Evolutionary conservation across 1,140 invertebrate species (phyloP), one percentile per base, ranked within the genome.

Genomic region (Drosophila lacteicornis): DNA sequence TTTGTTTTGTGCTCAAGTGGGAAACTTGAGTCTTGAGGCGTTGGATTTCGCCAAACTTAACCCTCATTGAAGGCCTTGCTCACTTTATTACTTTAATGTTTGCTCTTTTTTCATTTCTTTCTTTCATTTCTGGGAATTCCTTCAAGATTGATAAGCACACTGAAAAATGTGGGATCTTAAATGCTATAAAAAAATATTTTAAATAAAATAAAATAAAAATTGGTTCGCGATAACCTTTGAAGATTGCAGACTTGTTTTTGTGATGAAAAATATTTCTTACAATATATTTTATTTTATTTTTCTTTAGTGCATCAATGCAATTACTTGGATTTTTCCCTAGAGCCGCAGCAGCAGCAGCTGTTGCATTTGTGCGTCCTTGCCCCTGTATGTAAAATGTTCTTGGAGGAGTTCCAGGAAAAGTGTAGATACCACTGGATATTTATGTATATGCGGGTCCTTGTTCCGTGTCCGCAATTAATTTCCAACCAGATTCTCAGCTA

Each of bases 391-490:
- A 15, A 17, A 19, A 12, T 49, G 22, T 27, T 69, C 30, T 30
- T 46, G 2, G 8, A 13, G 15, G 15, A 78, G 33, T 78, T 78
- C 75, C 40, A 11, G 19, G 74, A 78, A 55, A 55, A 78, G 1
- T 51, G 45, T 30, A 25, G 22, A 45, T 75, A 43, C 47, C 69
- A 36, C 45, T 57, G 59, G 27, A 42, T 50, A 56, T 56, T 63
- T 50, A 46, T 46, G 42, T 62, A n/a, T 22, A 68, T 77, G 55
- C 49, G 49, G 50, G 65, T 61, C 56, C 50, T 40, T 43, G 51
- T 46, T 30, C n/a, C 46, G 13, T 45, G 56, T 25, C 49, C 15
- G 67, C 81, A 84, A 84, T 84, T 84, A 84, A 84, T 84, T 71
- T 67, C 40, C 56, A 68, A 36, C 53, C 69, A 84, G 77, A 90